These are phyloP conservation scores for Notoglanidium macrostoma DNA, from an alignment of 2,797 vertebrate genomes.

Conservation along the genomic window DNA sequence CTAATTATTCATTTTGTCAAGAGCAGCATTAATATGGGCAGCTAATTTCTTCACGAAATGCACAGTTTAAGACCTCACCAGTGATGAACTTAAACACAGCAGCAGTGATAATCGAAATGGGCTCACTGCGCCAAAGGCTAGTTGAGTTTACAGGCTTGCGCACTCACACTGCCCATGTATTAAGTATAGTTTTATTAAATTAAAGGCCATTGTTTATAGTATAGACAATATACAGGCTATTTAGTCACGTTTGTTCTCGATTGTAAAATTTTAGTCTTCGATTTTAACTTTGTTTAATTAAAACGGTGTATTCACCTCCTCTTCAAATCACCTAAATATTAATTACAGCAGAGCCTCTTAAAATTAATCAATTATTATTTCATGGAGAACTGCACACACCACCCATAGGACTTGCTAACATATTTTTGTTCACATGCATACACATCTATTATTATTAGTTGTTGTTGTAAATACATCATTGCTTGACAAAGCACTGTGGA, in stretches of 20 bases:
- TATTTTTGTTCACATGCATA: background rate
- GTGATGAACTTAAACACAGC: background rate
- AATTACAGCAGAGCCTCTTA: background rate
- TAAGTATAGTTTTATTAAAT: background rate
- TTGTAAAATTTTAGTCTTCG: background rate
- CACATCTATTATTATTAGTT: background rate
- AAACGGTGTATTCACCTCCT: background rate
- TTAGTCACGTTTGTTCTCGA: background rate
- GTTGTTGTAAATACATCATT: background rate
- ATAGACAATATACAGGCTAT: background rate
- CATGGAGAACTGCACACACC: background rate
- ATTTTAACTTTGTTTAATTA: background rate
- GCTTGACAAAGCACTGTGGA: background rate
- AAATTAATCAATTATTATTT: background rate
- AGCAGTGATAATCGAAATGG: background rate
- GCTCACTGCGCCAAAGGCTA: background rate
- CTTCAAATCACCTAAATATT: background rate
- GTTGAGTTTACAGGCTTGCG: background rate
- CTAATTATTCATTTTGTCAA: constrained; percentile 20
- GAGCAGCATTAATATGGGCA: background rate
- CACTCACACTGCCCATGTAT: background rate
- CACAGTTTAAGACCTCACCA: background rate
- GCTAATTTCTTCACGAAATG: background rate
- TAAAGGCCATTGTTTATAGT: background rate
- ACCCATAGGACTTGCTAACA: background rate